Evolutionary conservation across 35 echinoderm and acorn worm genomes (phyloP).

Genomic region (Hemicentrotus pulcherrimus): DNA sequence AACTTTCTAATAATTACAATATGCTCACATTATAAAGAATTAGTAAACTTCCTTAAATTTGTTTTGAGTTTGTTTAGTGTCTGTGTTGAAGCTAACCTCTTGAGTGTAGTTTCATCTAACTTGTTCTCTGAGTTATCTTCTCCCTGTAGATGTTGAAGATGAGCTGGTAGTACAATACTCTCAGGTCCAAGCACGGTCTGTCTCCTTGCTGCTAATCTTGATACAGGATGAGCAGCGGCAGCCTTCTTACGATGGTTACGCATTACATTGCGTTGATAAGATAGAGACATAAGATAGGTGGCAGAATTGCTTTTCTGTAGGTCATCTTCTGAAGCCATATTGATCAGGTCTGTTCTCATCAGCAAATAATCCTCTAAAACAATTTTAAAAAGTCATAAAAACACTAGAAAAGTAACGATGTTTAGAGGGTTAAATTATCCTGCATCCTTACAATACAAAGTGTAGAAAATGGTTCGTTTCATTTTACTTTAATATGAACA

Average conservation of each 20-base stretch:
- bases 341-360: neutral
- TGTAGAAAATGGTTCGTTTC: too few relatives aligned
- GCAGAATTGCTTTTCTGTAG: neutral
- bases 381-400: too few relatives aligned
- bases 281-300: neutral
- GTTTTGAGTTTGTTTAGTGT: neutral
- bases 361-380: neutral
- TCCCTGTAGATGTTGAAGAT: slow-evolving; percentile 26
- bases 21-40: neutral
- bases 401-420: too few relatives aligned
- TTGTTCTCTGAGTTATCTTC: neutral
- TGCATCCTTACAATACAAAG: too few relatives aligned
- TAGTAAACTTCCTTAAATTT: neutral
- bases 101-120: neutral
- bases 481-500: too few relatives aligned
- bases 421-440: too few relatives aligned
- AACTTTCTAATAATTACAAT: neutral
- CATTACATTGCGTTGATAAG: slow-evolving; percentile 33
- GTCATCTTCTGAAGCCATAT: neutral
- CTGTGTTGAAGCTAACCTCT: neutral
- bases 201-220: slow-evolving; percentile 33
- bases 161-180: neutral
- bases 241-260: neutral
- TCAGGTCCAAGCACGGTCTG: slow-evolving; percentile 6
- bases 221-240: neutral